phyloP scores from a whole-genome alignment of 2,797 vertebrate genomes.

The Pseudomugil gertrudae region DNA sequence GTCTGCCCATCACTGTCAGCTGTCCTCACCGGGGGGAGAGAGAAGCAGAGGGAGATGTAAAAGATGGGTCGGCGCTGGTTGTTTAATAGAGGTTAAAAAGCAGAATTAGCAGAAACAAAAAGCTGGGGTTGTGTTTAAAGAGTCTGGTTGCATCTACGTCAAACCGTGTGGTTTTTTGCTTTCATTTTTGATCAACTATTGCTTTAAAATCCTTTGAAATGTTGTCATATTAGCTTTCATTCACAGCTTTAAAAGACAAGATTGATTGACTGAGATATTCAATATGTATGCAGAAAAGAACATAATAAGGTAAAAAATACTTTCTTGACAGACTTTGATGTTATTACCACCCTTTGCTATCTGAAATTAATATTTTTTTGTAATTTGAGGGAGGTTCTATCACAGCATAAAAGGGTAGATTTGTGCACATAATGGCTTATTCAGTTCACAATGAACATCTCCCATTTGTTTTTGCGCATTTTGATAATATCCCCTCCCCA shows the following conservation, averaged over 20 bases:
- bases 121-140: conserved; percentile 9
- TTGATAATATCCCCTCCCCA: conserved; percentile 62
- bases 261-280: background rate
- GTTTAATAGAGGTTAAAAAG: conserved; percentile 50
- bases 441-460: conserved; percentile 69
- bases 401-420: conserved; percentile 56
- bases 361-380: background rate
- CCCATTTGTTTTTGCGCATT: conserved; percentile 73
- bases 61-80: conserved; percentile 34
- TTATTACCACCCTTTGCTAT: background rate
- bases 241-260: background rate
- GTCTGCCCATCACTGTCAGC: conserved; percentile 70
- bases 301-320: conserved; percentile 15
- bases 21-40: conserved; percentile 40
- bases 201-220: conserved; percentile 9
- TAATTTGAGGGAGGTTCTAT: conserved; percentile 40
- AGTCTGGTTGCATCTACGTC: conserved; percentile 14
- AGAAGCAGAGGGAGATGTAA: conserved; percentile 38
- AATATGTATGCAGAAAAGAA: conserved; percentile 15
- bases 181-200: background rate
- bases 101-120: conserved; percentile 38
- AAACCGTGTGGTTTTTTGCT: conserved; percentile 8
- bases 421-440: conserved; percentile 66
- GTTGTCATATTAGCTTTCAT: conserved; percentile 2
- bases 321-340: conserved; percentile 3